Evolutionary conservation across 2,797 vertebrate species (phyloP).

Genomic region (Chaenodraco wilsoni): DNA sequence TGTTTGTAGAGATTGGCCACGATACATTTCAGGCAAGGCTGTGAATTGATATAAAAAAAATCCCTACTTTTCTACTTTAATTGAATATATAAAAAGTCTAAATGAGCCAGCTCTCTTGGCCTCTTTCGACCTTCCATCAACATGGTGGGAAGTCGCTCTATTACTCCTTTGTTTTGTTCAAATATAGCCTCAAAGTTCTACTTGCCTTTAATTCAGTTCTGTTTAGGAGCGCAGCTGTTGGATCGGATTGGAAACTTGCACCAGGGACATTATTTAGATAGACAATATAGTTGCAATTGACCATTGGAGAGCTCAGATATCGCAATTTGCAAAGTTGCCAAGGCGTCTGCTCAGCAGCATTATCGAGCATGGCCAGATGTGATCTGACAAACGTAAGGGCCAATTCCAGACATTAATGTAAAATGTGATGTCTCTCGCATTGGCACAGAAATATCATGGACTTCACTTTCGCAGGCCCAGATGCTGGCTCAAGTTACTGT

Average conservation of each 20-base stretch:
- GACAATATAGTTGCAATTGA: slow-evolving; percentile 53
- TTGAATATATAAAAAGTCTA: slow-evolving; percentile 11
- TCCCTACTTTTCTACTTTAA: neutral
- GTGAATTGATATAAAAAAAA: slow-evolving; percentile 17
- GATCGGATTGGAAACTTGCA: slow-evolving; percentile 63
- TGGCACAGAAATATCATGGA: slow-evolving; percentile 26
- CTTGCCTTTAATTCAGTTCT: slow-evolving; percentile 59
- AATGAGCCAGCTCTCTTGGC: slow-evolving; percentile 30
- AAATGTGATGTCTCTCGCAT: slow-evolving; percentile 44
- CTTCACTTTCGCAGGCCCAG: slow-evolving; percentile 22
- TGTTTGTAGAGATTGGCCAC: slow-evolving; percentile 40
- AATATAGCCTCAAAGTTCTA: slow-evolving; percentile 44
- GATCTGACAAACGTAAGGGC: slow-evolving; percentile 53
- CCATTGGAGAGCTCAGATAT: slow-evolving; percentile 51
- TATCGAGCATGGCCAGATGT: slow-evolving; percentile 60
- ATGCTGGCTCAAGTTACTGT: slow-evolving; percentile 25
- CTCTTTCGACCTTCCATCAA: slow-evolving; percentile 14
- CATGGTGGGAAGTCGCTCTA: slow-evolving; percentile 9
- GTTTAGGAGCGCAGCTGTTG: slow-evolving; percentile 49
- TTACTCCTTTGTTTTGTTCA: slow-evolving; percentile 33
- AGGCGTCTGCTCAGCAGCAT: slow-evolving; percentile 53
- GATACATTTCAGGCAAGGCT: slow-evolving; percentile 40
- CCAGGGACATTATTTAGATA: slow-evolving; percentile 56
- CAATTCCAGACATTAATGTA: slow-evolving; percentile 49
- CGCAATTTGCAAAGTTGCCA: slow-evolving; percentile 61